These are phyloP conservation scores for Cariama cristata DNA, from an alignment of 2,113 vertebrate genomes.

Conservation along the genomic window DNA sequence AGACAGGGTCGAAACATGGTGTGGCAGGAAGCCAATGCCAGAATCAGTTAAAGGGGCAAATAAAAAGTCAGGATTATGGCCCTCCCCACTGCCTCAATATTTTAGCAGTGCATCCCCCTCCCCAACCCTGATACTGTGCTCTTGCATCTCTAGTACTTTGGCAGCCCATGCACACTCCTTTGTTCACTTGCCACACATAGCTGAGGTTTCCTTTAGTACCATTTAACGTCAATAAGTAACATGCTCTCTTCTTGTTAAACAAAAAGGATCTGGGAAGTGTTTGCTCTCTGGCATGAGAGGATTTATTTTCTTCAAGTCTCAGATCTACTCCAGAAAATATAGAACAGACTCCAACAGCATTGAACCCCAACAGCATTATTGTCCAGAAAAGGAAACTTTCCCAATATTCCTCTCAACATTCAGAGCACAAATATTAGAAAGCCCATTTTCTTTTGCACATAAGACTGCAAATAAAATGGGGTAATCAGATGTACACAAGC, in stretches of 20 bases:
- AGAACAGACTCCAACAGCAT: constrained; percentile 53
- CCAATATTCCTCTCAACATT: constrained; percentile 41
- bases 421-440: constrained; percentile 54
- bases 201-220: constrained; percentile 52
- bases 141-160: constrained; percentile 20
- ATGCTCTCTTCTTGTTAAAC: constrained; percentile 54
- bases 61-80: constrained; percentile 29
- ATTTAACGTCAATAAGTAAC: constrained; percentile 44
- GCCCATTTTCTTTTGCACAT: constrained; percentile 22
- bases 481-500: constrained; percentile 14
- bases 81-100: background rate
- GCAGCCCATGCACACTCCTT: constrained; percentile 40
- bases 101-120: background rate
- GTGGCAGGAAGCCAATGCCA: constrained; percentile 23
- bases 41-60: constrained; percentile 53
- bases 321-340: constrained; percentile 61
- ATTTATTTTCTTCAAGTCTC: constrained; percentile 73
- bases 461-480: constrained; percentile 44
- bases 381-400: constrained; percentile 46
- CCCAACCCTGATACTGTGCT: constrained; percentile 18
- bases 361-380: constrained; percentile 29
- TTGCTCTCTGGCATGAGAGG: constrained; percentile 64
- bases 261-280: constrained; percentile 60
- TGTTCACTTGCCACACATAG: constrained; percentile 10
- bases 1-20: background rate